Percentiles rank a stretch among this genome's conserved stretches.
Conservation (phyloP, 2,888 invertebrate genomes). For the Campoletis raptor region DNA sequence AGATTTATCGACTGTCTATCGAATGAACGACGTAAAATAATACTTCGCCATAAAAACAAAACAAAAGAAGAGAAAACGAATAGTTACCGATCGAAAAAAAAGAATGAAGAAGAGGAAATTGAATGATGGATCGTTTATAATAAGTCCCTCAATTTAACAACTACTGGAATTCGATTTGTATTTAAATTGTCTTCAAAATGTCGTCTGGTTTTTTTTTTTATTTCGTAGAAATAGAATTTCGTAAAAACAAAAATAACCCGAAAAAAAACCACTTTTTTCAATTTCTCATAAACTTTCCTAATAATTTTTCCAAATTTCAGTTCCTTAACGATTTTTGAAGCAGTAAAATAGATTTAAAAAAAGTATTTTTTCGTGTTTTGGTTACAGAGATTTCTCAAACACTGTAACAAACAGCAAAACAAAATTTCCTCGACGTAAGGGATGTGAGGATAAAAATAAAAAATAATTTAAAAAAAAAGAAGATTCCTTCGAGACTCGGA, state of each 20-base stretch:
- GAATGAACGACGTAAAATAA: constrained; percentile 31
- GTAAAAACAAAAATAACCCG: no score
- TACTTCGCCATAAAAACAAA: not conserved
- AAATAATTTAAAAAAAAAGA: constrained; percentile 13
- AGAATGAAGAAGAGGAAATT: not conserved
- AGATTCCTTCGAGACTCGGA: constrained; percentile 52
- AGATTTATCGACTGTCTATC: constrained; percentile 30
- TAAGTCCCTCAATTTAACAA: not conserved
- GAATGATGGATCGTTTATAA: constrained; percentile 8
- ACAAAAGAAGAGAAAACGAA: constrained; percentile 8
- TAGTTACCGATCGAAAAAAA: not conserved
- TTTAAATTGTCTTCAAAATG: no score
- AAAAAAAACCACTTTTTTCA: no score
- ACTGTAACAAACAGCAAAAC: not conserved
- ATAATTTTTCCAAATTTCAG: no score
- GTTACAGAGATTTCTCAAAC: not conserved
- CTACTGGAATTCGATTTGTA: not conserved
- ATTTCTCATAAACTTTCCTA: no score
- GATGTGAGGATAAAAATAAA: not conserved
- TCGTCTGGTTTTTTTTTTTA: no score
- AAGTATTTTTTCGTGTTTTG: no score
- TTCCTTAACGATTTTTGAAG: no score
- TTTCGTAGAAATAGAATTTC: no score
- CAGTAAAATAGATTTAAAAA: no score
- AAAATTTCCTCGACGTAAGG: not conserved